Percentiles rank a stretch among this genome's conserved stretches.
phyloP scores from a whole-genome alignment of 2,888 invertebrate species.

The Melanotus villosus region DNA sequence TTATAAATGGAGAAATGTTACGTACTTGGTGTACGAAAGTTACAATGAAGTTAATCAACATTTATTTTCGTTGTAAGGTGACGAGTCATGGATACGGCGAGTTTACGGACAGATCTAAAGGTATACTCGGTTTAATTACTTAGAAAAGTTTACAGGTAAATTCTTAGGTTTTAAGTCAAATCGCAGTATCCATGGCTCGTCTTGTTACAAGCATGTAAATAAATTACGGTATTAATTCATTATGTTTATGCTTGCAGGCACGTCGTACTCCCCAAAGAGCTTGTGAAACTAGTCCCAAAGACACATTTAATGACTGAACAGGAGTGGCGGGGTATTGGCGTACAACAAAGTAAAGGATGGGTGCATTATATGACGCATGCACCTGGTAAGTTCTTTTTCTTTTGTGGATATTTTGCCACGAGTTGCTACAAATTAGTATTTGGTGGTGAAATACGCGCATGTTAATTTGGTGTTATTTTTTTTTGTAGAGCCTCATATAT shows the following conservation, averaged over 20 bases:
- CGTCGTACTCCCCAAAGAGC: conserved; percentile 93
- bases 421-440: not conserved
- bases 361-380: conserved; percentile 97
- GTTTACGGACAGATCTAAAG: too few species aligned
- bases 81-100: too few species aligned
- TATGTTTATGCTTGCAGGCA: conserved; percentile 80
- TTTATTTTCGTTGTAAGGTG: too few species aligned
- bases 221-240: too few species aligned
- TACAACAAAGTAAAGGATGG: conserved; percentile 98
- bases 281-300: conserved; percentile 91
- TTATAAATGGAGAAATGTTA: too few species aligned
- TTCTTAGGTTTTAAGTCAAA: too few species aligned
- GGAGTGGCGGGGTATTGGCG: conserved; percentile 95
- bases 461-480: conserved; percentile 6
- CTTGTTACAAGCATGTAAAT: too few species aligned
- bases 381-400: conserved; percentile 77
- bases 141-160: too few species aligned
- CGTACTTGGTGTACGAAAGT: too few species aligned
- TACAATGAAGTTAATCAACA: too few species aligned
- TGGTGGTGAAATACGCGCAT: not conserved
- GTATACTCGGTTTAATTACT: too few species aligned
- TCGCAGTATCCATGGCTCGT: too few species aligned
- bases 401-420: not conserved
- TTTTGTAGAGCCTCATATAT: conserved; percentile 90
- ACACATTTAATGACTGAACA: conserved; percentile 93